Percentiles rank a stretch among this genome's conserved stretches.
Evolutionary conservation across 1,140 invertebrate genomes (phyloP).

Genomic region (Drosophila mojavensis): DNA sequence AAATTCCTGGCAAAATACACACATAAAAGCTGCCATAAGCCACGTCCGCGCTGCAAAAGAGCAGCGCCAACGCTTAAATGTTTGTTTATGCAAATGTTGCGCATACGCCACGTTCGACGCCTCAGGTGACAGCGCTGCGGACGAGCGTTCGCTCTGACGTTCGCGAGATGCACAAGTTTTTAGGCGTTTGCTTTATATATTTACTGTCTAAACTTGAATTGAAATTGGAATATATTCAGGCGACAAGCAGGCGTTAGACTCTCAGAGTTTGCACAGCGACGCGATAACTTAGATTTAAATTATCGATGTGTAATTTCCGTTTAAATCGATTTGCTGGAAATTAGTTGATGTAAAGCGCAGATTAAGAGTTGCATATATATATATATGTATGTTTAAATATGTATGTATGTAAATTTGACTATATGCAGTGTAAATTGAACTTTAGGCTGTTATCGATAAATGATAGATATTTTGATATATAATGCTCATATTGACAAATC

Average conservation of each 20-base stretch:
- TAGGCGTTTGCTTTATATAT: slow-evolving; percentile 24
- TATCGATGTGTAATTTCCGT: background rate
- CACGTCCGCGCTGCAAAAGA: slow-evolving; percentile 35
- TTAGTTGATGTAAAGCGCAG: no score
- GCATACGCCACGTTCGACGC: slow-evolving; percentile 47
- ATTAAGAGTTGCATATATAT: no score
- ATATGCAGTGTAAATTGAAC: no score
- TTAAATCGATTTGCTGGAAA: background rate
- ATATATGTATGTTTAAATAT: no score
- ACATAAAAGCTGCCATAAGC: slow-evolving; percentile 39
- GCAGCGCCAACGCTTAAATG: slow-evolving; percentile 40
- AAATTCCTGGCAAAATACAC: slow-evolving; percentile 33
- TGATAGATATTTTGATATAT: no score
- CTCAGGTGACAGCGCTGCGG: slow-evolving; percentile 33
- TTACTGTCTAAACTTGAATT: slow-evolving; percentile 20
- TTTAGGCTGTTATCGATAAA: no score
- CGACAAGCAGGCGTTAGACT: background rate
- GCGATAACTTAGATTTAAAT: background rate
- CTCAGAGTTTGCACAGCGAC: background rate
- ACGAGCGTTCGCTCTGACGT: slow-evolving; percentile 15
- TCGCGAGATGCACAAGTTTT: slow-evolving; percentile 19
- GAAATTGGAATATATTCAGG: slow-evolving; percentile 1
- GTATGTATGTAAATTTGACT: no score
- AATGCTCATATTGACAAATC: no score
- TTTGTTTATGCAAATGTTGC: slow-evolving; percentile 54